Conservation (phyloP, 2,113 vertebrate genomes). For the Actenoides lindsayi region DNA sequence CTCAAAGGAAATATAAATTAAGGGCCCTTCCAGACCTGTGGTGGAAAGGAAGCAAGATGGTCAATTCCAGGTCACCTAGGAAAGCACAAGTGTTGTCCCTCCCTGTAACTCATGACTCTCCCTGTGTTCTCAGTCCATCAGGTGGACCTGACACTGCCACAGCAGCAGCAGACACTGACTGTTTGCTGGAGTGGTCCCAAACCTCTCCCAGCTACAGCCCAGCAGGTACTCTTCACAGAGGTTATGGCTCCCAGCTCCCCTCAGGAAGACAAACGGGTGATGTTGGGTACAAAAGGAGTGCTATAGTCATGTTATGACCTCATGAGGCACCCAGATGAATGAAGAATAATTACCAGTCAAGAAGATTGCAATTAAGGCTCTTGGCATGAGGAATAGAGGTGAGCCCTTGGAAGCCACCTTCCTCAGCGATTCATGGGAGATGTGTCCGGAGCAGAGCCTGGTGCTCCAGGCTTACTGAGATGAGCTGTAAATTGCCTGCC, state of each 20-base stretch:
- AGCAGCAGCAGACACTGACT: background rate
- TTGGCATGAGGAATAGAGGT: background rate
- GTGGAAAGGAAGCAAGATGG: background rate
- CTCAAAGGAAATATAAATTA: background rate
- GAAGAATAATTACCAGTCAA: background rate
- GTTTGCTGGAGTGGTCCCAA: background rate
- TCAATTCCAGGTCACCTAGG: background rate
- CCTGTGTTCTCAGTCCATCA: rapidly evolving
- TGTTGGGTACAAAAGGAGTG: background rate
- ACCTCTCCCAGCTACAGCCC: background rate
- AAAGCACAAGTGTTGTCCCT: background rate
- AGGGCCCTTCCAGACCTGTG: background rate
- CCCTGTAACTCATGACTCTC: background rate
- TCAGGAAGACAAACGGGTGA: rapidly evolving
- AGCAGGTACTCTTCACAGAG: background rate
- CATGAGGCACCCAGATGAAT: background rate
- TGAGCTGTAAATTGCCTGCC: background rate
- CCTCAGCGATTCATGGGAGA: background rate
- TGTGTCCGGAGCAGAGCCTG: rapidly evolving
- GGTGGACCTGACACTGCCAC: rapidly evolving
- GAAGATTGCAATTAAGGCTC: background rate
- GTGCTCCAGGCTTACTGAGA: background rate
- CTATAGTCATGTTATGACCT: background rate
- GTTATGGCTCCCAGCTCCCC: background rate
- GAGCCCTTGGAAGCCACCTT: background rate